A percentile compares a stretch with the other conserved stretches of the same genome.
Evolutionary conservation across 2,797 vertebrate species (phyloP).

Genomic region (Melanogrammus aeglefinus): DNA sequence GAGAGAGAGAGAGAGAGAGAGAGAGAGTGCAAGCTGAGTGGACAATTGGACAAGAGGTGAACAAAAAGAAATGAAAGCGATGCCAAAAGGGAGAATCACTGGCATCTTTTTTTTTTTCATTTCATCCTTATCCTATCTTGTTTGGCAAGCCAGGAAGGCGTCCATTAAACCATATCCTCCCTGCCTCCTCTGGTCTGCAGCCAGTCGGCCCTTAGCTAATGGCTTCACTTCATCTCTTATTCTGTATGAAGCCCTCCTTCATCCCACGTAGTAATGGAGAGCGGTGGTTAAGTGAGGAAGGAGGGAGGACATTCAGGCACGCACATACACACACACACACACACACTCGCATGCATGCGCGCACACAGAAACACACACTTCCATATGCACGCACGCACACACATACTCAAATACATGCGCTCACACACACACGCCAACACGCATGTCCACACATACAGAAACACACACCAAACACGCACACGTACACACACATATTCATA

Average conservation of each 20-base stretch:
- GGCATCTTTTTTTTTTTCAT: not conserved
- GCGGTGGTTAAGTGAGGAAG: slow-evolving; percentile 52
- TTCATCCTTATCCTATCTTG: slow-evolving; percentile 15
- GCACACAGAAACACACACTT: slow-evolving; percentile 5
- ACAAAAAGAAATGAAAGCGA: not conserved
- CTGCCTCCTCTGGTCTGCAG: slow-evolving; percentile 61
- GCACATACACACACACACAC: not conserved
- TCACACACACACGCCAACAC: slow-evolving; percentile 6
- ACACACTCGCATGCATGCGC: not conserved
- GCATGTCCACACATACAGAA: slow-evolving; percentile 11
- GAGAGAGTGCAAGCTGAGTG: slow-evolving; percentile 14
- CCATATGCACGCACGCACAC: not conserved
- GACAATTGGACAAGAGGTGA: not conserved
- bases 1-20: slow-evolving; percentile 17
- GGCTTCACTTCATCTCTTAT: slow-evolving; percentile 69
- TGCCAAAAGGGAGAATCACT: not conserved
- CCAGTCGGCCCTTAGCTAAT: slow-evolving; percentile 55
- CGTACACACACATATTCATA: not conserved
- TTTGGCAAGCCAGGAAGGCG: slow-evolving; percentile 34
- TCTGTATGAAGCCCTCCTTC: slow-evolving; percentile 67
- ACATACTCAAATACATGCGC: slow-evolving; percentile 7
- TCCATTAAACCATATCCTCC: slow-evolving; percentile 70
- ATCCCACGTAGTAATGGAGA: slow-evolving; percentile 61
- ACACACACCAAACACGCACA: slow-evolving; percentile 18
- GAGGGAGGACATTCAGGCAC: slow-evolving; percentile 32